Evolutionary conservation across 2,888 invertebrate genomes (phyloP), one percentile per base, ranked within the genome.

Genomic region (Leuctra nigra): DNA sequence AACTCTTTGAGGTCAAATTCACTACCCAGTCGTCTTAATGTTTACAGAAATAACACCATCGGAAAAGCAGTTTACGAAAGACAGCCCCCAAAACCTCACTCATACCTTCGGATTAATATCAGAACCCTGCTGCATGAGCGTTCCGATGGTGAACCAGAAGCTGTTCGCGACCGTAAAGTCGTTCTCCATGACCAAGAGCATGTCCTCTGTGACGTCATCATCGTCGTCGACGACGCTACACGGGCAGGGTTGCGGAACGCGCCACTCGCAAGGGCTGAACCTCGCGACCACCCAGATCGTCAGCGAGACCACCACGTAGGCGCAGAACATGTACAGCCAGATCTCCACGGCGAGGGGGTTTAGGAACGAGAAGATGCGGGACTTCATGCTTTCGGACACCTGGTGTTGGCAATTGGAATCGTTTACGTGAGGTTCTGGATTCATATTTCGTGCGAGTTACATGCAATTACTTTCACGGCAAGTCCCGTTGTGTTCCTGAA

Each of bases 91-190:
- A n/a, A n/a, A n/a, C n/a, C n/a, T n/a, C n/a, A n/a, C n/a, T n/a
- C n/a, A n/a, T 56, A 70, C 70, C 69, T 68, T 80, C 2, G 80
- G 80, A 63, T 75, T 75, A 60, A 73, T 66, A 55, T 70, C 72
- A 35, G 72, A 72, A 60, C 77, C 78, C 67, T 78, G 78, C 63
- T 79, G 78, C 72, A 81, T 77, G 58, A 81, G 71, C 9, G 78
- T 78, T 16, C 79, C 79, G n/a, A 78, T 76, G 53, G 77, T 76
- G 66, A 79, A 79, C 79, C 79, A 80, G 65, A 80, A 74, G 62
- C 75, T 74, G 67, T 80, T 79, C 53, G 77, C 73, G 47, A 81
- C 68, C 46, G 75, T 77, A 67, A 81, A 81, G 66, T 80, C 78
- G 66, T 81, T 80, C 65, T 77, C 76, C 36, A 70, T 64, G 20